Percentiles rank a stretch among this genome's conserved stretches.
phyloP scores from a whole-genome alignment of 2,797 vertebrate species.

The Nyctibius grandis region DNA sequence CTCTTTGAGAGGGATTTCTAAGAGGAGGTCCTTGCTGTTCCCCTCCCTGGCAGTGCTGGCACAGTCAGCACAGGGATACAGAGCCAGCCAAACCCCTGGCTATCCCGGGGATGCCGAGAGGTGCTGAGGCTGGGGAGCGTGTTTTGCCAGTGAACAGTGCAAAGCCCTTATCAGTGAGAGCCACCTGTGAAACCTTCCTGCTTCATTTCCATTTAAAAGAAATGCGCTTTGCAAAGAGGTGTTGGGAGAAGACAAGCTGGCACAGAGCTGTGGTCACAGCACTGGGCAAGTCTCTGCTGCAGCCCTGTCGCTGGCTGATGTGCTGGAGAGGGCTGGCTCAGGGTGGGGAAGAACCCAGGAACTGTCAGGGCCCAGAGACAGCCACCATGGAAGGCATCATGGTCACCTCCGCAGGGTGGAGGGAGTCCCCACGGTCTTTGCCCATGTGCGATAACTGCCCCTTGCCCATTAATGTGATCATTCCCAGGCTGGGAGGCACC shows the following conservation, averaged over 20 bases:
- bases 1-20: background rate
- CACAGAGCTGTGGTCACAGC: background rate
- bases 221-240: background rate
- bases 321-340: background rate
- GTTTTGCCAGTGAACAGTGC: background rate
- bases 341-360: background rate
- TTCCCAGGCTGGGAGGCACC: background rate
- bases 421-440: rapidly evolving
- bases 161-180: background rate
- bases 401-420: background rate
- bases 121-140: background rate
- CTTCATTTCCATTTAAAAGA: constrained; percentile 14
- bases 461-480: too few species aligned
- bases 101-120: background rate
- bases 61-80: rapidly evolving
- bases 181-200: background rate
- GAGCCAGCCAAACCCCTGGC: background rate
- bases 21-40: background rate
- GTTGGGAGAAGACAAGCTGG: background rate
- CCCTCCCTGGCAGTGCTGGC: background rate
- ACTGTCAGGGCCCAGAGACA: background rate
- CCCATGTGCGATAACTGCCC: background rate
- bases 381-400: rapidly evolving
- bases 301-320: background rate
- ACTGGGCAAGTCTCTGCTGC: background rate